Conservation (phyloP, 2,888 invertebrate species). For the Tetheella fluctuosa region DNA sequence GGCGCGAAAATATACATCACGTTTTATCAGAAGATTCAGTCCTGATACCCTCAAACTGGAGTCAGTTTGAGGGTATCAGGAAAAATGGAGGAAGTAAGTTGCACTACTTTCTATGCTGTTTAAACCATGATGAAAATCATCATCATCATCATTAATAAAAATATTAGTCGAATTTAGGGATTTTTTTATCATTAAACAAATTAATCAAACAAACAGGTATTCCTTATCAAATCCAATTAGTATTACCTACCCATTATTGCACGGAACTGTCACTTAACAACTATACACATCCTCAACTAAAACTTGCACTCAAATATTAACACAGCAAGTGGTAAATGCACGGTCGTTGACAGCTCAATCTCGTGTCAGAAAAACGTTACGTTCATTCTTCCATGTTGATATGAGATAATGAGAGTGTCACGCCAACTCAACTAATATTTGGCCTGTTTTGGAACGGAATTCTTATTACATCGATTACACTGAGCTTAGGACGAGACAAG, state of each 20-base stretch:
- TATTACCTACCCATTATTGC: neutral
- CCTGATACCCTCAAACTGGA: too few species aligned
- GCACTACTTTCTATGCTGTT: too few species aligned
- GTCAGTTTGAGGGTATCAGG: too few species aligned
- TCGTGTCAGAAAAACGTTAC: conserved; percentile 2
- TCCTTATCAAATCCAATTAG: neutral
- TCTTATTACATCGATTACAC: neutral
- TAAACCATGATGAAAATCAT: too few species aligned
- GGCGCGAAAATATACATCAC: too few species aligned
- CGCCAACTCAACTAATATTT: neutral
- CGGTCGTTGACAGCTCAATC: neutral
- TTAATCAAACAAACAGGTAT: too few species aligned
- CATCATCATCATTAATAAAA: too few species aligned
- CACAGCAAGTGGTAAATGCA: neutral
- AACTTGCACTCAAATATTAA: neutral
- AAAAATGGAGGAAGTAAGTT: too few species aligned
- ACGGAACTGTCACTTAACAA: neutral
- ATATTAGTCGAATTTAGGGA: too few species aligned
- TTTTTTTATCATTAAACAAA: too few species aligned
- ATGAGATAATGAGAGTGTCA: neutral
- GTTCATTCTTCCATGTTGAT: neutral
- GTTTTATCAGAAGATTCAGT: too few species aligned
- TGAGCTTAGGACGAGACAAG: neutral
- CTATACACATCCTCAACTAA: neutral
- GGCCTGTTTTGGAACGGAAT: neutral